Conservation (phyloP, 2,113 vertebrate genomes). For the Plecturocebus donacophilus region DNA sequence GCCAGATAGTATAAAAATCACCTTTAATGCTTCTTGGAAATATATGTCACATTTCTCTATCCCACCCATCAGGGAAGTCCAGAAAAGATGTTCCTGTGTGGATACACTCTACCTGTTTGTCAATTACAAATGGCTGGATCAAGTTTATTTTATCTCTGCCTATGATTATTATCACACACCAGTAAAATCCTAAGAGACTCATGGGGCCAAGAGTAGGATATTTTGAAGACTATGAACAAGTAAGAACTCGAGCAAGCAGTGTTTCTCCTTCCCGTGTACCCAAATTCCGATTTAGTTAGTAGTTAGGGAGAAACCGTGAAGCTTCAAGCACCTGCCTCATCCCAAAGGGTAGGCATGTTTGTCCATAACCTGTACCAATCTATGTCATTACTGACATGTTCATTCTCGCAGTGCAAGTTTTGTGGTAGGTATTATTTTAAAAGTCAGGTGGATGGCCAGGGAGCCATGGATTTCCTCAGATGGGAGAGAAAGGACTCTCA, state of each 20-base stretch:
- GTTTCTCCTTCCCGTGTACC: neutral
- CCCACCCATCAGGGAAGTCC: neutral
- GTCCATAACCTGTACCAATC: neutral
- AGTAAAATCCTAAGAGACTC: conserved; percentile 43
- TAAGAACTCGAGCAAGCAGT: neutral
- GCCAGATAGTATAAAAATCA: neutral
- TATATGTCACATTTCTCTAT: neutral
- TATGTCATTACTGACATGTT: neutral
- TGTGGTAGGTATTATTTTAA: neutral
- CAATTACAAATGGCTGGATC: neutral
- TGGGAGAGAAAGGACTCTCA: conserved; percentile 10
- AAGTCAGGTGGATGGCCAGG: neutral
- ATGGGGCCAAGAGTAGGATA: neutral
- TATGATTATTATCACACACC: neutral
- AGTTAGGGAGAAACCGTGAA: neutral
- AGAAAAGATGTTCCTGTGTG: neutral
- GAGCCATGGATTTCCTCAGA: neutral
- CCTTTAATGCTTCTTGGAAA: neutral
- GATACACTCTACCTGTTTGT: neutral
- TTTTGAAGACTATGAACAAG: neutral
- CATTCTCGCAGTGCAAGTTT: neutral
- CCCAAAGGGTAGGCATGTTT: neutral
- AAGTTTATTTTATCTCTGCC: neutral
- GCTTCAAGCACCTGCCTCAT: neutral
- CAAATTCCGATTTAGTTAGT: neutral